Base-by-base conservation (phyloP, 92 coral and sea anemone genomes). In the Diadumene lineata region DNA sequence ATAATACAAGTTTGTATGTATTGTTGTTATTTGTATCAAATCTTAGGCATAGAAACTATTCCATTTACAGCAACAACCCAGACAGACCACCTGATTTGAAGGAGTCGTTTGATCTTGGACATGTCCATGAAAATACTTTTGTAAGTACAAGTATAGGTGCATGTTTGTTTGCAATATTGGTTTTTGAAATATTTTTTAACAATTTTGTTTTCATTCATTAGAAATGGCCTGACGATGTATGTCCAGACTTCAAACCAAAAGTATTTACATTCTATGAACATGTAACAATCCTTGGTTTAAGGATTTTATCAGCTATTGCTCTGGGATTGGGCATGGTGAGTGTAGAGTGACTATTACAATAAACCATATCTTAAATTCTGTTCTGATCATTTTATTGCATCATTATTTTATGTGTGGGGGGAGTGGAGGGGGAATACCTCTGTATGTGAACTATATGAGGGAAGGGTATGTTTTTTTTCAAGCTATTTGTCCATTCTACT, bases 101-200 rank as follows among this genome's bases (percentile, higher is more conserved):
- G 60, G 96, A 90, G 74, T 86, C 96, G 25, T 90, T 90, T 83
- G 96, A 90, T 76, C 66, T 90, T 73, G 92, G 91, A 22, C 86
- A 83, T 15, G 48, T 90, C 53, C 23, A 66, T 46, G 86, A 86
- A 64, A 88, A 82, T 17, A 23, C 81, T 21, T 83, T 84, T 87
- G 92, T 87, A 74, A 77, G 91, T 82, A 26, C 13, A 38, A 38
- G 6, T 4, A 38, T 38, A 38, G 13, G n/a, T n/a, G n/a, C n/a
- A n/a, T n/a, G n/a, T n/a, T n/a, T n/a, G n/a, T n/a, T n/a, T n/a
- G n/a, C n/a, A n/a, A n/a, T n/a, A n/a, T n/a, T n/a, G n/a, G n/a
- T n/a, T n/a, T n/a, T n/a, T n/a, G n/a, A n/a, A n/a, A n/a, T n/a
- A n/a, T n/a, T n/a, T n/a, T n/a, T n/a, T 31, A 22, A 7, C 27